Conservation (phyloP, 2,797 vertebrate species). For the Lacerta agilis region DNA sequence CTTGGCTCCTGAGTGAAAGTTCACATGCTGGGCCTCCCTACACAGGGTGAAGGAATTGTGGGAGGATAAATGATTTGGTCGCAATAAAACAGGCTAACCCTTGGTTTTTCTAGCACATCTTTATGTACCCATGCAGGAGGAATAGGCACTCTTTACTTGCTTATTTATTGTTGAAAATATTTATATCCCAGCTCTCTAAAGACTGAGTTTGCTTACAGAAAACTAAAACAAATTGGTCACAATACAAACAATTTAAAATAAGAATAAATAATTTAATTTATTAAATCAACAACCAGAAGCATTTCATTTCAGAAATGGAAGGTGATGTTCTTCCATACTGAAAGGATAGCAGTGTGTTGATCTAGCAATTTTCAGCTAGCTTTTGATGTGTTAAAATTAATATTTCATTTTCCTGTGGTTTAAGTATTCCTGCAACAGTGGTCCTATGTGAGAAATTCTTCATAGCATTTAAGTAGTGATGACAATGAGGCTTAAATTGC, state of each 20-base stretch:
- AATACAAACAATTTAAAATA: too few species aligned
- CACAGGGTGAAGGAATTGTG: neutral
- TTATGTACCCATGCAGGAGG: neutral
- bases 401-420: too few species aligned
- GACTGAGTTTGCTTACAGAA: neutral
- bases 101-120: neutral
- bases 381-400: too few species aligned
- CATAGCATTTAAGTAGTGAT: neutral
- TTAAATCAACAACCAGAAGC: neutral
- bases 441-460: neutral
- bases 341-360: too few species aligned
- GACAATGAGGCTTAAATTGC: neutral
- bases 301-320: neutral
- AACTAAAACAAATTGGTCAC: neutral
- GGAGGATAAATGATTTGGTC: neutral
- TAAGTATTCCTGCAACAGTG: too few species aligned
- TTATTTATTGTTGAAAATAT: neutral
- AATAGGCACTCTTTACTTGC: neutral
- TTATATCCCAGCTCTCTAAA: neutral
- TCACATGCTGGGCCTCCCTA: neutral
- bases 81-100: neutral
- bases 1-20: neutral
- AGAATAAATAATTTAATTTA: neutral
- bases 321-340: neutral
- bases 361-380: too few species aligned